Evolutionary conservation across 2,888 invertebrate species (phyloP).

Genomic region (Labia minor): DNA sequence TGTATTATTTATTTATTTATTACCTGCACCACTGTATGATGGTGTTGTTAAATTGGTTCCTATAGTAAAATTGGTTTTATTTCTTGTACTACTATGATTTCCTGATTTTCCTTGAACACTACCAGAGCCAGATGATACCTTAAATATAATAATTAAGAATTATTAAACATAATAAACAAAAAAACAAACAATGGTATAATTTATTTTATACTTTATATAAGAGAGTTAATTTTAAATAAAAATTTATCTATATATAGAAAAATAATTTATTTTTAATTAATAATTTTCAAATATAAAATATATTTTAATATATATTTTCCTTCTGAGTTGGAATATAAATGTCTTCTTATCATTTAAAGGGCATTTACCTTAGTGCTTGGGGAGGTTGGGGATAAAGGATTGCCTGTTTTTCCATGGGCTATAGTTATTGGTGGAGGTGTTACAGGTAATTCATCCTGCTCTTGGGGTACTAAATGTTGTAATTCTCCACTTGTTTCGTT

Average conservation of each 20-base stretch:
- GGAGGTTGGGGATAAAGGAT: neutral
- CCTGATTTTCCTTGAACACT: conserved; percentile 24
- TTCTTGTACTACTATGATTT: conserved; percentile 21
- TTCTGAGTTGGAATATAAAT: no score
- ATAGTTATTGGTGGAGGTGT: neutral
- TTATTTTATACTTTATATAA: no score
- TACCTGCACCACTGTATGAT: conserved; percentile 3
- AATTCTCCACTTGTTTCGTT: neutral
- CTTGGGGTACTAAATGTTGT: neutral
- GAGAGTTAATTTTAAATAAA: no score
- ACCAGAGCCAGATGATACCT: conserved; percentile 24
- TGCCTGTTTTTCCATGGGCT: neutral
- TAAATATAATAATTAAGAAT: neutral
- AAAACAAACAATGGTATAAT: no score
- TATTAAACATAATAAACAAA: no score
- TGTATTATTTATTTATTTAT: no score
- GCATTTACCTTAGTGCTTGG: neutral
- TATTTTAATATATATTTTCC: no score
- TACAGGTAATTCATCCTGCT: neutral
- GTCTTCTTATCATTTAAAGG: no score
- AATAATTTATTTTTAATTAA: no score
- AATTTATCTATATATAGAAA: no score
- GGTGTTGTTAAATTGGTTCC: conserved; percentile 20
- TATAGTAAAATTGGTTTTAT: conserved; percentile 22
- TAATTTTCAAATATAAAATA: no score